phyloP scores from a whole-genome alignment of 2,797 vertebrate species.

The Lophotriccus pileatus region DNA sequence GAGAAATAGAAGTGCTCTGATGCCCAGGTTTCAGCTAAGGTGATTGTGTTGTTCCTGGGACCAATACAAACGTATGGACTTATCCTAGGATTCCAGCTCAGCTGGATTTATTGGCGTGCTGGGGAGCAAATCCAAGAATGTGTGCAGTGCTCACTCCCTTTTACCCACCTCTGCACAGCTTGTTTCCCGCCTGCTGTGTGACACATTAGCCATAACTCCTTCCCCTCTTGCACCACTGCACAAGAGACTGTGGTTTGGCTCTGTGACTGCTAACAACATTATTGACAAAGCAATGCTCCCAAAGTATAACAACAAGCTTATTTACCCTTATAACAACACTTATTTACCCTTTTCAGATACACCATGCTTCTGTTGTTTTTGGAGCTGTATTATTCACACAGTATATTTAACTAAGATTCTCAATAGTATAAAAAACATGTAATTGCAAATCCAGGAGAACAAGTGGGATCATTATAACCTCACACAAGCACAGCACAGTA shows the following conservation, averaged over 20 bases:
- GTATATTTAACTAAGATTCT: not conserved
- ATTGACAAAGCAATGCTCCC: not conserved
- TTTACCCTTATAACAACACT: not conserved
- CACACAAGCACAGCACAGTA: not conserved
- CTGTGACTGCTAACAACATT: not conserved
- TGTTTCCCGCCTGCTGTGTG: not conserved
- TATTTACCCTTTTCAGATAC: not conserved
- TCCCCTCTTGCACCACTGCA: constrained; percentile 4
- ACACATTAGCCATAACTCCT: not conserved
- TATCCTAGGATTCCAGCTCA: not conserved
- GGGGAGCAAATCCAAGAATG: not conserved
- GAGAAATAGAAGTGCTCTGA: not conserved
- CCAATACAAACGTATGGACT: not conserved
- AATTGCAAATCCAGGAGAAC: not conserved
- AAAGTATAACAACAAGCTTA: not conserved
- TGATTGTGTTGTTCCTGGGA: not conserved
- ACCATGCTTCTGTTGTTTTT: not conserved
- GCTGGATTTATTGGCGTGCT: not conserved
- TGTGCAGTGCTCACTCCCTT: not conserved
- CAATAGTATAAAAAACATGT: not conserved
- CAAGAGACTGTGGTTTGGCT: not conserved
- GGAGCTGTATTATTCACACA: not conserved
- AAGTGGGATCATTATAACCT: not conserved
- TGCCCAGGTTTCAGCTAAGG: not conserved
- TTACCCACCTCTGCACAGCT: not conserved